These are phyloP conservation scores for Chymomyza caudatula DNA, from an alignment of 2,888 invertebrate genomes.

Conservation along the genomic window DNA sequence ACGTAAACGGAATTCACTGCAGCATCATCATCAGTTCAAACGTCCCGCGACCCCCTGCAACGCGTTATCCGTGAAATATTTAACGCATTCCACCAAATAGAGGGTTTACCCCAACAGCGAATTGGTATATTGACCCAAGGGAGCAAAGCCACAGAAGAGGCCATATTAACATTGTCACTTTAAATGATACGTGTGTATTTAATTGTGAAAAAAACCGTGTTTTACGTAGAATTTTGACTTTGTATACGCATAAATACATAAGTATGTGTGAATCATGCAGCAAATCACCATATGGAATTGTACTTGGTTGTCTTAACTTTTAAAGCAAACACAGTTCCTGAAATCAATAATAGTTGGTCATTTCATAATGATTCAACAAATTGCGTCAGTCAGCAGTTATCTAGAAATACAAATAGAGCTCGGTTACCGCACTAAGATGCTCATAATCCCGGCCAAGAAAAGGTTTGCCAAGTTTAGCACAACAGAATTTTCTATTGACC, in stretches of 20 bases:
- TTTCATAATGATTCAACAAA: not conserved
- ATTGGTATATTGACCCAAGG: not conserved
- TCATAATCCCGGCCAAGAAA: no score
- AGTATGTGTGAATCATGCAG: not conserved
- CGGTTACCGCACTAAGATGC: no score
- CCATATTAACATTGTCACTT: not conserved
- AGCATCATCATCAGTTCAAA: constrained; percentile 24
- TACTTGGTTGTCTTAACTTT: not conserved
- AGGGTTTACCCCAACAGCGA: not conserved
- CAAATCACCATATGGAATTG: not conserved
- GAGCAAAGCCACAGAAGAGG: not conserved
- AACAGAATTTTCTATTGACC: no score
- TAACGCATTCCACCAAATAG: not conserved
- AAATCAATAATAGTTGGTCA: not conserved
- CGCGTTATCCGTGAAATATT: constrained; percentile 13
- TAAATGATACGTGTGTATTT: not conserved
- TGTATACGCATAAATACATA: no score
- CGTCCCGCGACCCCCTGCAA: constrained; percentile 27
- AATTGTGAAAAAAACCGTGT: not conserved
- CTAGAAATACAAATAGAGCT: no score
- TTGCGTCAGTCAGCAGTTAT: not conserved
- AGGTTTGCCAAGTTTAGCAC: no score
- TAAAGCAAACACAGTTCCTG: not conserved
- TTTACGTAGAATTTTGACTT: not conserved
- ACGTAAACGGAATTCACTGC: constrained; percentile 25